Conservation (phyloP, 2,113 vertebrate species). For the Furnarius figulus region DNA sequence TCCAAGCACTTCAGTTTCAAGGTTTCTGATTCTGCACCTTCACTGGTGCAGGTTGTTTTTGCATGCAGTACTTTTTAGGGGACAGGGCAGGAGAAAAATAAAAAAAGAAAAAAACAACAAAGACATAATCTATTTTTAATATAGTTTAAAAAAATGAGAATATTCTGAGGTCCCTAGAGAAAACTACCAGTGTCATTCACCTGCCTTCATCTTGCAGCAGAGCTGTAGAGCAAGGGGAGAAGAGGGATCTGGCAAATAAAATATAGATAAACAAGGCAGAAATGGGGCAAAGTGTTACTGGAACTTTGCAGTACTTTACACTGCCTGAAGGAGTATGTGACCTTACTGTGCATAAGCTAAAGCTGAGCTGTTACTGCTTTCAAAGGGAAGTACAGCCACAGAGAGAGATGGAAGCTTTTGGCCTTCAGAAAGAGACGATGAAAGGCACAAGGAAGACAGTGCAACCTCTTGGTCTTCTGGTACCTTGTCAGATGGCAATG, state of each 20-base stretch:
- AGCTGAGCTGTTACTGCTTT: conserved; percentile 32
- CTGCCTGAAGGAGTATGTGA: background rate
- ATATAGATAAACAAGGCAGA: background rate
- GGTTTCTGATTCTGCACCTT: background rate
- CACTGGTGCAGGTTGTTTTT: background rate
- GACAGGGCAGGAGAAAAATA: background rate
- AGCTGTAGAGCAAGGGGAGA: background rate
- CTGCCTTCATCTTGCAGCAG: background rate
- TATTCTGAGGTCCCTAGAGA: background rate
- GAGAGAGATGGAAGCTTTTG: background rate
- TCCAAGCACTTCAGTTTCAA: background rate
- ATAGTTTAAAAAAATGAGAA: background rate
- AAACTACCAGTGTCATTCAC: background rate
- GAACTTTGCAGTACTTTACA: background rate
- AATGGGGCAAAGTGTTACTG: background rate
- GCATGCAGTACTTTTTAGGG: background rate
- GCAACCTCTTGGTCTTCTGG: conserved; percentile 66
- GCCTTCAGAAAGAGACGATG: conserved; percentile 18
- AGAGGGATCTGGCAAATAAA: background rate
- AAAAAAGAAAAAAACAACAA: too few species aligned
- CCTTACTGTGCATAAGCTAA: conserved; percentile 20
- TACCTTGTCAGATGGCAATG: conserved; percentile 35
- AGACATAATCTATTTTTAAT: background rate
- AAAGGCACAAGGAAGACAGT: conserved; percentile 50
- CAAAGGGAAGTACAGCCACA: conserved; percentile 45